Base-by-base conservation (phyloP, 2,113 vertebrate genomes). In the rabbit (Oryctolagus cuniculus) region DNA sequence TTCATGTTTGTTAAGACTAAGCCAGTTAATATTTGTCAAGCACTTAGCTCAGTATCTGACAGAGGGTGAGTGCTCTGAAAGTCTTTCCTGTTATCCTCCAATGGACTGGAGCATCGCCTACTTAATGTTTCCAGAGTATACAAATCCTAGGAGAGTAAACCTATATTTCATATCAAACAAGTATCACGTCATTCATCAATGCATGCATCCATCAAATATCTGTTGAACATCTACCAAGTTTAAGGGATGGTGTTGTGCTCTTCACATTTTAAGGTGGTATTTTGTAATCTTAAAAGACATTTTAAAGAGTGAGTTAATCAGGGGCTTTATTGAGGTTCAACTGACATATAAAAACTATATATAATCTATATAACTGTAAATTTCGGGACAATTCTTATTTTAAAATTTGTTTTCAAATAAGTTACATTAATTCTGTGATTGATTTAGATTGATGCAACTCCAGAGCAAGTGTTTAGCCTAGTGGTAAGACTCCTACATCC, bases 211-310 rank as follows among this genome's bases (percentile, higher is more conserved):
- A n/a, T 72, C 74, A 91, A 70, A 81, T 70, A 36, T 70, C 51
- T 79, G 72, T 27, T 74, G 22, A 55, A 89, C 70, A 94, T 83
- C 6, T 73, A 64, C 36, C 61, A 74, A 49, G 36, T 55, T 96
- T 69, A 63, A 90, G 55, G 34, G 19, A 80, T 36, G 8, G 73
- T 49, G 51, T 70, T 78, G 63, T 64, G 64, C n/a, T 75, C 61
- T 69, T 83, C 69, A 38, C 51, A 31, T 51, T 81, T 95, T 93
- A 22, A 81, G 8, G 13, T n/a, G 38, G 25, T 87, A 63, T 90
- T 27, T 95, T 49, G 79, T 11, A 67, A 55, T 58, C 24, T 89
- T 95, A 78, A 80, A 93, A 64, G 80, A 25, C 36, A 38, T 51
- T 63, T 70, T 49, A 73, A 58, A 85, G 34, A 51, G 38, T 27